Percentiles rank a stretch among this genome's conserved stretches.
phyloP scores from a whole-genome alignment of 2,888 invertebrate species.

The Brenthis hecate region DNA sequence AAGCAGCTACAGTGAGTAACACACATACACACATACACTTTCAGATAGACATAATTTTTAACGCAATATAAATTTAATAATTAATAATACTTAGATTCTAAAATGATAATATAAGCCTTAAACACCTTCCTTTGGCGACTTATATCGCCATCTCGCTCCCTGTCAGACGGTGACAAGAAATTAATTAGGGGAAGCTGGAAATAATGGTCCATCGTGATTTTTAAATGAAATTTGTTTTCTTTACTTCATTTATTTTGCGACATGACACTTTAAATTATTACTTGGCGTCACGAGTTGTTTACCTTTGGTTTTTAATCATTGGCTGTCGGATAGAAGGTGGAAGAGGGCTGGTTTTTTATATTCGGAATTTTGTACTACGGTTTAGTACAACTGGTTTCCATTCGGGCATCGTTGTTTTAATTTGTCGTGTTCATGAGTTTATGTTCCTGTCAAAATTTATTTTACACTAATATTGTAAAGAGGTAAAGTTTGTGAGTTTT shows the following conservation, averaged over 20 bases:
- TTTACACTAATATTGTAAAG: no score
- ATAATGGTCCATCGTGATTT: constrained; percentile 80
- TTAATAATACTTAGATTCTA: constrained; percentile 55
- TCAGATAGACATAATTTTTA: no score
- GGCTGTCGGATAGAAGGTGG: not conserved
- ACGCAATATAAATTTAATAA: no score
- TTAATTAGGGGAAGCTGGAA: constrained; percentile 80
- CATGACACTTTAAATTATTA: constrained; percentile 65
- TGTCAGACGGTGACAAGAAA: constrained; percentile 82
- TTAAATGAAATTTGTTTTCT: constrained; percentile 82
- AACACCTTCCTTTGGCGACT: not conserved
- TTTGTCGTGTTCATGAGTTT: no score
- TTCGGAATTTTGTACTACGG: not conserved
- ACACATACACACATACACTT: no score
- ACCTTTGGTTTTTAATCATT: constrained; percentile 45
- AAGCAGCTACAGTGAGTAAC: no score
- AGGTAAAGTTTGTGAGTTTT: no score
- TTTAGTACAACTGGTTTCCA: not conserved
- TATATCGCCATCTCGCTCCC: constrained; percentile 54
- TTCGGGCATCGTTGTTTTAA: no score
- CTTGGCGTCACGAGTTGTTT: constrained; percentile 57
- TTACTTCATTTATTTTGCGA: constrained; percentile 80
- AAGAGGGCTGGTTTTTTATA: not conserved
- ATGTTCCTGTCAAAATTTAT: no score
- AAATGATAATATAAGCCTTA: constrained; percentile 78